Conservation (phyloP, 23 tunicate genomes). For the Trididemnum nubilum region DNA sequence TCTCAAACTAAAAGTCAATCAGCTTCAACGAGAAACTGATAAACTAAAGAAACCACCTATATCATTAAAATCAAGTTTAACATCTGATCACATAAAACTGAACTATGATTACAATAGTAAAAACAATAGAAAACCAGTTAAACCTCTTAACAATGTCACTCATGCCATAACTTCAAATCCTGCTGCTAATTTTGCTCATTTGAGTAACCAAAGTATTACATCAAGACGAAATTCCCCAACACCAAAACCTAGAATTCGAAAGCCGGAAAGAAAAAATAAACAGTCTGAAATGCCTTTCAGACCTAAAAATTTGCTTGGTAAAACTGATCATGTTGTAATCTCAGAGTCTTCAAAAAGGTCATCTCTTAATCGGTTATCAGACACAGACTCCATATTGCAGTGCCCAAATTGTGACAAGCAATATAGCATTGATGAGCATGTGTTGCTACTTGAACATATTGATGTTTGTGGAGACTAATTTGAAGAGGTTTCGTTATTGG, state of each 20-base stretch:
- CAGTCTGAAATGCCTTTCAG: neutral
- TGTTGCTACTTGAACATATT: constrained; percentile 55
- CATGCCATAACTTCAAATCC: neutral
- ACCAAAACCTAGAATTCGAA: neutral
- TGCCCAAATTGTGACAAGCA: constrained; percentile 67
- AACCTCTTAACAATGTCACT: neutral
- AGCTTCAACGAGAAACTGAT: constrained; percentile 26
- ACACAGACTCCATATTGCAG: constrained; percentile 7
- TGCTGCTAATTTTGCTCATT: neutral
- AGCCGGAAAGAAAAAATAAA: neutral
- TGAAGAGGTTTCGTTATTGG: too few species aligned
- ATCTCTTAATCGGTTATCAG: neutral
- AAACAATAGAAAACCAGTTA: too few species aligned
- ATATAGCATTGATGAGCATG: constrained; percentile 47
- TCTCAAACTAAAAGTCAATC: constrained; percentile 39
- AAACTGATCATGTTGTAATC: too few species aligned
- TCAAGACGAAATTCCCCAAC: neutral
- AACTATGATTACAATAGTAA: neutral
- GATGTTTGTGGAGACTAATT: constrained; percentile 55
- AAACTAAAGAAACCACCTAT: neutral
- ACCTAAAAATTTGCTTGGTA: neutral
- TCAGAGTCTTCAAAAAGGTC: neutral
- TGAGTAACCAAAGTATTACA: neutral
- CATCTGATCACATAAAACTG: neutral
- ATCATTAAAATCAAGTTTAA: neutral